Base-by-base conservation (phyloP, 2,888 invertebrate species). In the Pterobdella sp. region DNA sequence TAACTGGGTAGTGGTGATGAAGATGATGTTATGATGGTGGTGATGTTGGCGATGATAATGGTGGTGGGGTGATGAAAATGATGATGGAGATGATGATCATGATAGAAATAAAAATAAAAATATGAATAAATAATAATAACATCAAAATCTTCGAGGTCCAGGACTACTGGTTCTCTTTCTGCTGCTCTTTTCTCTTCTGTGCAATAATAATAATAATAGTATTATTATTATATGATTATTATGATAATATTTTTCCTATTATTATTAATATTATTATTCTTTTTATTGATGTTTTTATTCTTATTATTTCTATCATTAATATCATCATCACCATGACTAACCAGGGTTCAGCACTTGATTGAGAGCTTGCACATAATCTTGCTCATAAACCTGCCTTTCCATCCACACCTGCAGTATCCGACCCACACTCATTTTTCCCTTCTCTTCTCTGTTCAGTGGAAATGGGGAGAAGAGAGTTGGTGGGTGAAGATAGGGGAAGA, bases 371-470 rank as follows among this genome's bases (percentile, higher is more conserved):
- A 71, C 26, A 52, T 35, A 71, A 22, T 22, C 32, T n/a, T 63
- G 35, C 10, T 71, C 71, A 63, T 35, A 71, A 32, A 71, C 71
- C 10, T 42, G 34, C 36, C 71, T 71, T 22, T 71, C 71, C 10
- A 34, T n/a, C 71, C 71, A 71, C n/a, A 71, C 63, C 34, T 71
- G 34, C 37, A 71, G 52, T 35, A 71, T 71, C 37, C 56, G 56
- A 10, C 32, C 36, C 35, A 71, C 49, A 34, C 63, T 35, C 22
- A 26, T 18, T n/a, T n/a, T 29, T 36, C 36, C 63, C 52, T 56
- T 35, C 52, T 63, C 63, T 22, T 60, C 60, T 31, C 60, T 71
- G 49, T 68, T 22, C 7, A 42, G 49, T 42, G 7, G 49, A 7
- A 42, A 42, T 7, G 7, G 49, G 60, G n/a, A 26, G 60, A 22